Evolutionary conservation across 1,140 invertebrate genomes (phyloP).

Genomic region (Meloidogyne exigua): DNA sequence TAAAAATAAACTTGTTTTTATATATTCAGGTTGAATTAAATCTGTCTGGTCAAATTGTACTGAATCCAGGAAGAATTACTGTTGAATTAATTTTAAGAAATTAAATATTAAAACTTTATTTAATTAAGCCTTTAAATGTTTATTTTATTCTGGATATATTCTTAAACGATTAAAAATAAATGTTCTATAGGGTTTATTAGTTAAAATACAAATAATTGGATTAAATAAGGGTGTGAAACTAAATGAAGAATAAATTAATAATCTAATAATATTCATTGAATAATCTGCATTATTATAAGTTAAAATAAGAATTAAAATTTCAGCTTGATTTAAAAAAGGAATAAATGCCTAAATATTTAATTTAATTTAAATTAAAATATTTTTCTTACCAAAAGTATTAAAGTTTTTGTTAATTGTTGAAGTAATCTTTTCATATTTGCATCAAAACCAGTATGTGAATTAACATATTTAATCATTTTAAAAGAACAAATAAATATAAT

Average conservation of each 20-base stretch:
- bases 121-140: background rate
- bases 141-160: background rate
- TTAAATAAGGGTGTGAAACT: background rate
- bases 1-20: background rate
- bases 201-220: constrained; percentile 5
- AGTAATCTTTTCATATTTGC: background rate
- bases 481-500: too few relatives aligned
- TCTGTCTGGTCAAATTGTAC: constrained; percentile 5
- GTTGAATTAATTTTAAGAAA: constrained; percentile 15
- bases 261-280: background rate
- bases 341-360: too few relatives aligned
- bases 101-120: background rate
- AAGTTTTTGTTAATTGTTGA: background rate
- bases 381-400: background rate
- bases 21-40: constrained; percentile 14
- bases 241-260: background rate
- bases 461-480: too few relatives aligned
- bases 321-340: too few relatives aligned
- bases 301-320: background rate
- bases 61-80: constrained; percentile 8
- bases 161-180: background rate
- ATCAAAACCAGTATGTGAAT: background rate
- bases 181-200: background rate
- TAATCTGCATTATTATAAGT: background rate
- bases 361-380: background rate